Evolutionary conservation across 2,113 vertebrate species (phyloP), one percentile per base, ranked within the genome.

Genomic region (Siniperca knerii): DNA sequence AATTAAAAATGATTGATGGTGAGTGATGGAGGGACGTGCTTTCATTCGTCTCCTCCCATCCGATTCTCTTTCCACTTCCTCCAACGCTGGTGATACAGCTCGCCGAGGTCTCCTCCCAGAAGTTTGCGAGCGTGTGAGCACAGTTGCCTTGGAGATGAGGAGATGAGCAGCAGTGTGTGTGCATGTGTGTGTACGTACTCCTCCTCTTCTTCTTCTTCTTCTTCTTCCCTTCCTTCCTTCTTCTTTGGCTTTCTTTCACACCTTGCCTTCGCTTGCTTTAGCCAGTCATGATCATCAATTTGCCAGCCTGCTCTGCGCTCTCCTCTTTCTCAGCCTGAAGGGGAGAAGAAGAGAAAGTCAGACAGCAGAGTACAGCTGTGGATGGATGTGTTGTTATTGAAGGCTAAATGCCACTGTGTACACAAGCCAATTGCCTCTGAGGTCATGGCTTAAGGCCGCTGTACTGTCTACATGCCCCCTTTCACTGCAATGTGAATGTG

Each of bases 91-190:
- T 75, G 86, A 82, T 73, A 44, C 50, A 61, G 86, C 87, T 84
- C 42, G 65, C 67, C 8, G 29, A 90, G 85, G 90, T 87, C 87
- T 89, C 88, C 90, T 85, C 86, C 81, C 85, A 90, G 81, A 87
- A 92, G 87, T 85, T 87, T 91, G 78, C 46, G 15, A 88, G 87
- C 64, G 88, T 88, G 93, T 77, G 88, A 93, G 92, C 79, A 70
- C 92, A 78, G 93, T 93, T 93, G 93, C 91, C 91, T 69, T 94
- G 90, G 94, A 92, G 92, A 94, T 81, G 92, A 90, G 88, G 94
- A 92, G 92, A 94, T 81, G 92, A 90, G 88, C 79, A 81, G 86
- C 80, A 77, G 82, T 18, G 20, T 66, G 62, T 57, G 75, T 73
- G 23, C 9, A 9, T 55, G 86, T 61, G 73, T 66, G 77, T 69